Evolutionary conservation across 2,113 vertebrate genomes (phyloP).

Genomic region (Chroicocephalus ridibundus): DNA sequence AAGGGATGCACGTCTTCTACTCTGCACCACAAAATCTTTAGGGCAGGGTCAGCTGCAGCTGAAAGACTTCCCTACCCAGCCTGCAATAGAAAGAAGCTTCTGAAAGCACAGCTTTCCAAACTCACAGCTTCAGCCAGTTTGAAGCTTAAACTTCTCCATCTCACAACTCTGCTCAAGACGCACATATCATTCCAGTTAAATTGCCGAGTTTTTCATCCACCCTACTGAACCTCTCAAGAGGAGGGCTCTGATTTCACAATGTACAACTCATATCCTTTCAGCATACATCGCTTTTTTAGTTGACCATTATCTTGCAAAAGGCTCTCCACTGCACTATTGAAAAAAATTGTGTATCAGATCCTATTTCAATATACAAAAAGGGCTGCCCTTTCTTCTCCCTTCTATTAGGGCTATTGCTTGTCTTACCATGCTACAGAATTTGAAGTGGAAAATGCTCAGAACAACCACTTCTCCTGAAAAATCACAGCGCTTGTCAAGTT

Average conservation of each 20-base stretch:
- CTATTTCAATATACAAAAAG: background rate
- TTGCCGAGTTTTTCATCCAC: background rate
- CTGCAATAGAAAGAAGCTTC: background rate
- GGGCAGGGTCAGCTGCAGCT: background rate
- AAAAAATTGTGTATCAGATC: background rate
- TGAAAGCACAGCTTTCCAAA: background rate
- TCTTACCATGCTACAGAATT: background rate
- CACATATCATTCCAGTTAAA: background rate
- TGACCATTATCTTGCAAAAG: background rate
- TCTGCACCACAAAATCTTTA: background rate
- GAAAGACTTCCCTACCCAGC: background rate
- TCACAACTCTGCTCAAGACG: background rate
- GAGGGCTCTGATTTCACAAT: background rate
- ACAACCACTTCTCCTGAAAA: background rate
- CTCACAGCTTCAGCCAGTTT: background rate
- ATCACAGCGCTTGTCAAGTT: background rate
- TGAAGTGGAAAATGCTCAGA: background rate
- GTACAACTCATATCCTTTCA: background rate
- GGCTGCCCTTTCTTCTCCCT: background rate
- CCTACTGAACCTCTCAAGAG: background rate
- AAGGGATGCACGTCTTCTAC: background rate
- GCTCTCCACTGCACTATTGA: background rate
- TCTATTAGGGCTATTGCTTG: background rate
- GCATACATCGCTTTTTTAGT: background rate
- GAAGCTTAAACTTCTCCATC: background rate